Percentiles rank a stretch among this genome's conserved stretches.
Evolutionary conservation across 2,113 vertebrate species (phyloP).

Genomic region (Apistogramma diplotaenia): DNA sequence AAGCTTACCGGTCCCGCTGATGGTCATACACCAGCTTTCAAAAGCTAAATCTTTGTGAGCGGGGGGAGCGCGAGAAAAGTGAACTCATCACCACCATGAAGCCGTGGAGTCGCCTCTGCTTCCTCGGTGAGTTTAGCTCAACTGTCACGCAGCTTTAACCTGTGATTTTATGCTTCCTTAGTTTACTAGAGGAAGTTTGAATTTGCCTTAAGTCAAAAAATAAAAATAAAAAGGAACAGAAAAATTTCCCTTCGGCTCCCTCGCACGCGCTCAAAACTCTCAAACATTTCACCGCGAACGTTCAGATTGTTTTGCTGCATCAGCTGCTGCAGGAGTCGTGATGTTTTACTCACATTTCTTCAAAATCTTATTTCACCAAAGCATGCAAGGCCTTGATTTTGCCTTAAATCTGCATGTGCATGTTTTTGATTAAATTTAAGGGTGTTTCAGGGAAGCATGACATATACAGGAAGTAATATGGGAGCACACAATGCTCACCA

Average conservation of each 20-base stretch:
- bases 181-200: background rate
- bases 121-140: conserved; percentile 52
- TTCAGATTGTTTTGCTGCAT: background rate
- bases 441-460: background rate
- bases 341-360: background rate
- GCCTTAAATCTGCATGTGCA: background rate
- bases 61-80: background rate
- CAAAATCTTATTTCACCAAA: background rate
- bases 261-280: background rate
- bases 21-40: background rate
- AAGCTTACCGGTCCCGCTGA: background rate
- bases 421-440: background rate
- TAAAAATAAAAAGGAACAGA: background rate
- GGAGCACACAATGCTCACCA: background rate
- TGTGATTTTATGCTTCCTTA: background rate
- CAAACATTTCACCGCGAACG: background rate
- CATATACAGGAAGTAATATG: conserved; percentile 8
- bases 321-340: background rate
- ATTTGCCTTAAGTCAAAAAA: background rate
- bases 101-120: background rate
- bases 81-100: background rate
- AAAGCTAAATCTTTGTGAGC: background rate
- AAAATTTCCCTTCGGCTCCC: background rate
- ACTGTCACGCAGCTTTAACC: background rate
- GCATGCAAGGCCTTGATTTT: background rate